A percentile compares a stretch with the other conserved stretches of the same genome.
Conservation (phyloP, 2,888 invertebrate genomes). For the Dasypolia templi region DNA sequence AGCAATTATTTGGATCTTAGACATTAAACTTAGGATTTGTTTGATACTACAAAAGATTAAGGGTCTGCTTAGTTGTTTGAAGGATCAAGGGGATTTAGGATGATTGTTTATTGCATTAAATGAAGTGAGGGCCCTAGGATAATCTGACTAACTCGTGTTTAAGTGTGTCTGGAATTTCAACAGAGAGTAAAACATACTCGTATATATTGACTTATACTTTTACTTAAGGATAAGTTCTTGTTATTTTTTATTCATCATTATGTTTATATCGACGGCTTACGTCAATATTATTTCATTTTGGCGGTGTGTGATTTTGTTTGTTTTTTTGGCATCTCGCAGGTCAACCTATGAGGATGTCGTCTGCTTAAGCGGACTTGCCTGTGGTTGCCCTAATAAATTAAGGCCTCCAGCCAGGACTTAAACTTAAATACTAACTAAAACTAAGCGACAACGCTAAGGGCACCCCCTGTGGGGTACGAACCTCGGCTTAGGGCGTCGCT, state of each 20-base stretch:
- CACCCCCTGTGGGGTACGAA: too few relatives aligned
- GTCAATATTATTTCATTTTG: not conserved
- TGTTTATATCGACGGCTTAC: not conserved
- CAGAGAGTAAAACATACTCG: not conserved
- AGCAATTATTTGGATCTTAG: slow-evolving; percentile 56
- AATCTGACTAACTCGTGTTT: slow-evolving; percentile 10
- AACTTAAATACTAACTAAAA: too few relatives aligned
- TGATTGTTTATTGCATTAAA: slow-evolving; percentile 50
- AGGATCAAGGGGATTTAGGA: slow-evolving; percentile 36
- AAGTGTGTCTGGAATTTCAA: not conserved
- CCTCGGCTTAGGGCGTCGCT: too few relatives aligned
- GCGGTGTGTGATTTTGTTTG: too few relatives aligned
- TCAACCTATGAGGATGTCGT: too few relatives aligned
- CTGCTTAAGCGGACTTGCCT: too few relatives aligned
- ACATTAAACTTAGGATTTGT: slow-evolving; percentile 55
- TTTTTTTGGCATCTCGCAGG: too few relatives aligned
- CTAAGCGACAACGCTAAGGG: too few relatives aligned
- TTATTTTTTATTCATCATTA: not conserved
- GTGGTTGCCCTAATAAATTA: too few relatives aligned
- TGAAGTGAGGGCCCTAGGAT: slow-evolving; percentile 3
- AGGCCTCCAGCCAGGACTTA: too few relatives aligned
- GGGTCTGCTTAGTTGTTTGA: slow-evolving; percentile 32
- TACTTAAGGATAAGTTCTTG: not conserved
- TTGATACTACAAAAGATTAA: slow-evolving; percentile 48
- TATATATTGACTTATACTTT: not conserved